Evolutionary conservation across 2,797 vertebrate species (phyloP), one percentile per base, ranked within the genome.

Genomic region (Neomorphus geoffroyi): DNA sequence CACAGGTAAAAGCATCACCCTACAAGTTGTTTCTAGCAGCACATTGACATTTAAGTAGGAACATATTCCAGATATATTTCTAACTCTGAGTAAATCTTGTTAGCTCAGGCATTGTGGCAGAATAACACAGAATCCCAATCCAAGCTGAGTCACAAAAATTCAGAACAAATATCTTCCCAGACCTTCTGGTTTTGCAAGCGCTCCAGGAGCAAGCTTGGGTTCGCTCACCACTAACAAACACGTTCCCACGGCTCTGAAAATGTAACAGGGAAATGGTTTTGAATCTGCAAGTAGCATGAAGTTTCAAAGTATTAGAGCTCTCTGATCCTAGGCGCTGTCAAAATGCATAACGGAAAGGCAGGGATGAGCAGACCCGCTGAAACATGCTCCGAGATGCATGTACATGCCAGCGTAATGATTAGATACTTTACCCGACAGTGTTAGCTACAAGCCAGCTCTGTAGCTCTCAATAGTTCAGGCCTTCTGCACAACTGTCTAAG

Each of bases 171-270:
- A 26, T 27, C 60, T 64, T 18, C 35, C 43, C 64, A 46, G 15
- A 11, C 9, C 22, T 51, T 13, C 46, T 12, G 35, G 28, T 35
- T 57, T 19, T 50, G 23, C 54, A 66, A 3, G 27, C 1, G 0
- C 39, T 9, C 4, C 50, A 23, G 62, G n/a, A 43, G 30, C 0
- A 0, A 60, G 21, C 4, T 28, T 3, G 10, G 6, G 3, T 69
- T 75, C 48, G 45, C 41, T 66, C 54, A 7, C 71, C 62, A 35
- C 39, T 56, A 35, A 67, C 58, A 37, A 50, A n/a, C 6, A 22
- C 3, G 0, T 23, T 41, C 33, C 48, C 30, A 1, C 4, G 43
- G 48, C 48, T 62, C 43, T 51, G 45, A 66, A 28, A 19, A 64
- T 3, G 21, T 71, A 62, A 41, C 33, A 24, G 30, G 58, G 45